Evolutionary conservation across 2,113 vertebrate species (phyloP).

Genomic region (Cynocephalus volans): DNA sequence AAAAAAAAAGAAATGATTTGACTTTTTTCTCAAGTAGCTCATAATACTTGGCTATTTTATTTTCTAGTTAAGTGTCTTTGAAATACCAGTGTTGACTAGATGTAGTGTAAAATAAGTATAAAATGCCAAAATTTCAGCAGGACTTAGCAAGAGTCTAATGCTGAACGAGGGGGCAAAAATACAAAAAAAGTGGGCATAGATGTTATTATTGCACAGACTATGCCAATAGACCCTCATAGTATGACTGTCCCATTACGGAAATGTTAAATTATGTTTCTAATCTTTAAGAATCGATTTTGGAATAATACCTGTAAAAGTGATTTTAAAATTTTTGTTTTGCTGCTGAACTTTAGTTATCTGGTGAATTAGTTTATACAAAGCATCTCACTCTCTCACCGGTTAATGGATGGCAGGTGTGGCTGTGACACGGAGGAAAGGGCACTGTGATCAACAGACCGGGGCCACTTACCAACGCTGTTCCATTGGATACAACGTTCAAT

Average conservation of each 20-base stretch:
- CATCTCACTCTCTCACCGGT: neutral
- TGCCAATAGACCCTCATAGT: neutral
- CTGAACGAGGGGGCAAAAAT: neutral
- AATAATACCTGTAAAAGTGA: neutral
- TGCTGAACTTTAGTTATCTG: conserved; percentile 1
- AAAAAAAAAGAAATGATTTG: neutral
- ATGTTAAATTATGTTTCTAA: neutral
- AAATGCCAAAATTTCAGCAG: neutral
- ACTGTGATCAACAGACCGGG: neutral
- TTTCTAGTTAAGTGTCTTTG: neutral
- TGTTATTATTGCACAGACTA: neutral
- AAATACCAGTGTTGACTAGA: neutral
- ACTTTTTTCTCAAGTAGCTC: neutral
- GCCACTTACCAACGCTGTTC: neutral
- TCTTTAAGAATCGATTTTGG: neutral
- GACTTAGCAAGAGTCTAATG: neutral
- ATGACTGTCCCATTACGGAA: neutral
- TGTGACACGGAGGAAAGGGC: neutral
- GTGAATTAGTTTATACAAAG: neutral
- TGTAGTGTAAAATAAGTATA: neutral
- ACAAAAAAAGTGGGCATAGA: neutral
- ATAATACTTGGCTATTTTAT: neutral
- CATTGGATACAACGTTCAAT: neutral
- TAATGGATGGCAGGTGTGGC: neutral
- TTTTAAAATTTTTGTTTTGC: conserved; percentile 47